A percentile compares a stretch with the other conserved stretches of the same genome.
These are phyloP conservation scores for Scotopteryx bipunctaria DNA, from an alignment of 2,888 invertebrate species.

Conservation along the genomic window DNA sequence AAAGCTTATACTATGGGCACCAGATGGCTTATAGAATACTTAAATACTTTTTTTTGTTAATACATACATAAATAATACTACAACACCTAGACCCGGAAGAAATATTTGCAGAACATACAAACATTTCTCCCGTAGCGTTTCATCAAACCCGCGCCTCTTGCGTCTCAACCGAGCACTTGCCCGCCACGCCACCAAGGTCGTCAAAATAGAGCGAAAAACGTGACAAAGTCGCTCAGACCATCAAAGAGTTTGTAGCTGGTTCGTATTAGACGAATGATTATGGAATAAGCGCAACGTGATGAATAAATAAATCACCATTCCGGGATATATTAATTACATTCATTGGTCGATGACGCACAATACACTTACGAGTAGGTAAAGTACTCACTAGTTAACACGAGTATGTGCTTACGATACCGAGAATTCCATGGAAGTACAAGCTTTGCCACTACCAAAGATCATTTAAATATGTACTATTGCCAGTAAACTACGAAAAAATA, in stretches of 20 bases:
- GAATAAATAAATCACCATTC: constrained; percentile 10
- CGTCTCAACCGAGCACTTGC: too few species aligned
- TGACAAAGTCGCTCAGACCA: neutral
- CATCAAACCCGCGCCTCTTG: too few species aligned
- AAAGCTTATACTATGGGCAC: too few species aligned
- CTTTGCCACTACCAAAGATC: neutral
- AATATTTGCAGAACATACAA: too few species aligned
- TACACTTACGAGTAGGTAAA: neutral
- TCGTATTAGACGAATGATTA: neutral
- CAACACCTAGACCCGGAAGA: too few species aligned
- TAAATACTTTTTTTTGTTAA: too few species aligned
- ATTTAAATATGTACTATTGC: neutral
- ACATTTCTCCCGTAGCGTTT: too few species aligned
- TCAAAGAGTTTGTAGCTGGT: neutral
- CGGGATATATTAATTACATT: constrained; percentile 11
- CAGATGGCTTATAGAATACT: too few species aligned
- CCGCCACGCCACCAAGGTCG: too few species aligned
- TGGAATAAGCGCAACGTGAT: constrained; percentile 12
- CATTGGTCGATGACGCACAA: constrained; percentile 19
- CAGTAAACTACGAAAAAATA: too few species aligned
- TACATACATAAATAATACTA: too few species aligned
- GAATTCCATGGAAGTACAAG: neutral
- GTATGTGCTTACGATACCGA: constrained; percentile 4
- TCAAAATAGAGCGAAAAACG: neutral
- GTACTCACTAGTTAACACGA: neutral